Conservation (phyloP, 2,113 vertebrate genomes). For the Heteronetta atricapilla region DNA sequence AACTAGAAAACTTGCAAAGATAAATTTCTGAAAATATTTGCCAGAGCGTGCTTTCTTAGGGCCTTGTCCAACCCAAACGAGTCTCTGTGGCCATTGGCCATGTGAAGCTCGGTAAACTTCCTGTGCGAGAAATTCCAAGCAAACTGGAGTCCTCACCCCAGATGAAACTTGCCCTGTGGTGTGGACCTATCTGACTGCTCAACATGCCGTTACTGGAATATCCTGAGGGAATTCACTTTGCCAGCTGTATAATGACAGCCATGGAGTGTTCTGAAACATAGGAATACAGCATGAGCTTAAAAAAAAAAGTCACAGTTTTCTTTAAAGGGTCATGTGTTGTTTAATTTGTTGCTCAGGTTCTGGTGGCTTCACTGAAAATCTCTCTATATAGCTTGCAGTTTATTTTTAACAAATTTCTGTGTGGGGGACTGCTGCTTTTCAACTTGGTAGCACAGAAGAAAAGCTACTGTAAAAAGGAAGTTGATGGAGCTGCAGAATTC, state of each 20-base stretch:
- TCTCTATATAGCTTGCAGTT: not conserved
- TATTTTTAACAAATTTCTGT: not conserved
- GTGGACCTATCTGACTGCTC: rapidly evolving
- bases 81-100: not conserved
- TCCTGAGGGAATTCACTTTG: not conserved
- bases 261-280: not conserved
- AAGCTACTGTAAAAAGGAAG: not conserved
- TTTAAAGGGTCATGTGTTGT: not conserved
- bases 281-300: rapidly evolving
- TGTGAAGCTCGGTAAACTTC: not conserved
- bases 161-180: not conserved
- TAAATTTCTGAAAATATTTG: conserved; percentile 19
- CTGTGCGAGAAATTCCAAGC: not conserved
- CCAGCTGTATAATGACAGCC: not conserved
- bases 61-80: conserved; percentile 11
- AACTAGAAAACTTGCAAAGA: not conserved
- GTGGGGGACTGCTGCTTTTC: not conserved
- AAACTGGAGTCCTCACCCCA: not conserved
- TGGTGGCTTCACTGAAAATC: not conserved
- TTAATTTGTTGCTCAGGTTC: not conserved
- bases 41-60: not conserved
- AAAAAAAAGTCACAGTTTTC: not conserved
- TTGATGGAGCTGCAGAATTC: not conserved
- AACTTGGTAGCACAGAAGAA: not conserved
- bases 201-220: rapidly evolving